Conservation (phyloP, 2,797 vertebrate genomes). For the Galagoides demidoff region DNA sequence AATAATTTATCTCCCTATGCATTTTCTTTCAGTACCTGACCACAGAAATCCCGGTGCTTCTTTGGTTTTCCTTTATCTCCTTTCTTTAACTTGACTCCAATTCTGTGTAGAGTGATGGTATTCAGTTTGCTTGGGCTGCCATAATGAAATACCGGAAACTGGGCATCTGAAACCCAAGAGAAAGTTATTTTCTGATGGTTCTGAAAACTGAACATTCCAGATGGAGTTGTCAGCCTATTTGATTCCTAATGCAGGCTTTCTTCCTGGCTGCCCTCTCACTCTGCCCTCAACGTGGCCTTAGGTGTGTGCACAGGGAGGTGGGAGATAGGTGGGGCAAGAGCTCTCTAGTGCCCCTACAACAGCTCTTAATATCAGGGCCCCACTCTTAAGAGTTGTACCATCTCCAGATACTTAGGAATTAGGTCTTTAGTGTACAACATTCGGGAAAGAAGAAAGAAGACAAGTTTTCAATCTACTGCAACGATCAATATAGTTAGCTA, state of each 20-base stretch:
- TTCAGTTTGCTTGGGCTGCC: not conserved
- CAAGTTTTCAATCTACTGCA: not conserved
- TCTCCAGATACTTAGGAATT: not conserved
- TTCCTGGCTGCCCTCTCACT: not conserved
- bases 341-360: not conserved
- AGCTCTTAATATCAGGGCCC: no score
- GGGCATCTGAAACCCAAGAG: not conserved
- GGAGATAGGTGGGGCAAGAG: not conserved
- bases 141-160: not conserved
- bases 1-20: conserved; percentile 7
- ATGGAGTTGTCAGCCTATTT: not conserved
- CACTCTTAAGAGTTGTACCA: no score
- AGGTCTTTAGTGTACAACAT: not conserved
- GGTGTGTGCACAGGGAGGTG: not conserved
- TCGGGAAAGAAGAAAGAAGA: not conserved
- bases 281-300: fast-evolving
- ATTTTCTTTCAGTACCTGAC: conserved; percentile 36
- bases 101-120: not conserved
- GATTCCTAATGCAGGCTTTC: not conserved
- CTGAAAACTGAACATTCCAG: not conserved
- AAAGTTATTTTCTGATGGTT: not conserved
- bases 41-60: not conserved
- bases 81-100: not conserved
- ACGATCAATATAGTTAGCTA: not conserved
- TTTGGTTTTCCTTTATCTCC: not conserved